Percentiles rank a stretch among this genome's conserved stretches.
Evolutionary conservation across 2,797 vertebrate genomes (phyloP).

Genomic region (Channa striata): DNA sequence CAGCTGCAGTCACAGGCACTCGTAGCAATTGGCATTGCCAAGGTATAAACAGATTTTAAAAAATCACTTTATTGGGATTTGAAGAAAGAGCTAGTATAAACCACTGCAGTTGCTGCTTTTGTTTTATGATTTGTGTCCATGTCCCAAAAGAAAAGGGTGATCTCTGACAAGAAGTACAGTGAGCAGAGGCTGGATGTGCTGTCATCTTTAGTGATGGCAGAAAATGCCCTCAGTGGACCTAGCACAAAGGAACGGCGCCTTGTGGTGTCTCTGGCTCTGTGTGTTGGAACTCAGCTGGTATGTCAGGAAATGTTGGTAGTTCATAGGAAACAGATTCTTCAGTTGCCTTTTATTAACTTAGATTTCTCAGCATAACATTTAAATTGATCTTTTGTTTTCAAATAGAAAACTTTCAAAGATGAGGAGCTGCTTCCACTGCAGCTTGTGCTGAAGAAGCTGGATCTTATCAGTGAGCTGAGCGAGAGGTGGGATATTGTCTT

Average conservation of each 20-base stretch:
- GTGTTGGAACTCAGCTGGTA: constrained; percentile 98
- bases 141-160: constrained; percentile 92
- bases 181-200: constrained; percentile 97
- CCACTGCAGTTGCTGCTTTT: not conserved
- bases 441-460: constrained; percentile 95
- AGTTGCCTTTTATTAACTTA: not conserved
- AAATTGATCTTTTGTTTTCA: not conserved
- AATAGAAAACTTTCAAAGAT: constrained; percentile 97
- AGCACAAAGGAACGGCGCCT: constrained; percentile 95
- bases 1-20: constrained; percentile 96
- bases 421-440: constrained; percentile 95
- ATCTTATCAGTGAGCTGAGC: constrained; percentile 95
- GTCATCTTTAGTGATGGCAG: constrained; percentile 94
- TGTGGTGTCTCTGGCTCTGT: constrained; percentile 92
- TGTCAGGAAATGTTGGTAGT: not conserved
- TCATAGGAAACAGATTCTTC: not conserved
- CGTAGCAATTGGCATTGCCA: constrained; percentile 89
- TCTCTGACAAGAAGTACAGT: constrained; percentile 99
- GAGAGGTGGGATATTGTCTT: constrained; percentile 84
- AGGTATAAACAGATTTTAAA: constrained; percentile 80
- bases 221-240: constrained; percentile 95
- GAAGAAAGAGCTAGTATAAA: not conserved
- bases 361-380: constrained; percentile 1
- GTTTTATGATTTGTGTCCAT: constrained; percentile 24
- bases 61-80: not conserved